phyloP scores from a whole-genome alignment of 2,888 invertebrate genomes.

The Alloplasta piceator region DNA sequence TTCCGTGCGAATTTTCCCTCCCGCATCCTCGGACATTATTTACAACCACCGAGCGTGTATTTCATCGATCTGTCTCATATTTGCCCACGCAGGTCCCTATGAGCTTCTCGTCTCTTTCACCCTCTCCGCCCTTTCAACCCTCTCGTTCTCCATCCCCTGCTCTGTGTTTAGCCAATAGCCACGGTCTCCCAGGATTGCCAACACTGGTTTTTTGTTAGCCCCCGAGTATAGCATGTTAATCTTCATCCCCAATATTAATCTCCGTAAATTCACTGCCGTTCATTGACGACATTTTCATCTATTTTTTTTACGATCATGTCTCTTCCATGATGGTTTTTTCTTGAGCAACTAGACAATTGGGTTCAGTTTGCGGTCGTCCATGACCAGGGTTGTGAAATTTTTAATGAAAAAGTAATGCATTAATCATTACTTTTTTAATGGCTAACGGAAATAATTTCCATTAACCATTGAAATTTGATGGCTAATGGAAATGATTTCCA shows the following conservation, averaged over 20 bases:
- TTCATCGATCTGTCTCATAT: slow-evolving; percentile 66
- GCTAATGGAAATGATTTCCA: too few species aligned
- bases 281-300: slow-evolving; percentile 24
- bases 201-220: neutral
- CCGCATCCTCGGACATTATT: slow-evolving; percentile 62
- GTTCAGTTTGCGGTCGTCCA: too few species aligned
- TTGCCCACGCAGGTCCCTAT: slow-evolving; percentile 44
- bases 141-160: slow-evolving; percentile 6
- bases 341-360: too few species aligned
- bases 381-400: too few species aligned
- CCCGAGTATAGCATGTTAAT: neutral
- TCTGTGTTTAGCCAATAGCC: slow-evolving; percentile 17
- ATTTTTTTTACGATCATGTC: neutral
- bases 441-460: too few species aligned
- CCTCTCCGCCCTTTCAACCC: slow-evolving; percentile 1
- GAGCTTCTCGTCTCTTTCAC: slow-evolving; percentile 34
- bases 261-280: neutral
- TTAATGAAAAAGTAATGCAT: too few species aligned
- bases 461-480: too few species aligned
- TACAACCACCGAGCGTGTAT: slow-evolving; percentile 64
- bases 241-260: neutral
- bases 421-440: too few species aligned
- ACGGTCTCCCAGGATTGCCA: slow-evolving; percentile 13
- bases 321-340: too few species aligned
- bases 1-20: neutral